A percentile compares a stretch with the other conserved stretches of the same genome.
Evolutionary conservation across 2,888 invertebrate genomes (phyloP).

Genomic region (Malthinus flaveolus): DNA sequence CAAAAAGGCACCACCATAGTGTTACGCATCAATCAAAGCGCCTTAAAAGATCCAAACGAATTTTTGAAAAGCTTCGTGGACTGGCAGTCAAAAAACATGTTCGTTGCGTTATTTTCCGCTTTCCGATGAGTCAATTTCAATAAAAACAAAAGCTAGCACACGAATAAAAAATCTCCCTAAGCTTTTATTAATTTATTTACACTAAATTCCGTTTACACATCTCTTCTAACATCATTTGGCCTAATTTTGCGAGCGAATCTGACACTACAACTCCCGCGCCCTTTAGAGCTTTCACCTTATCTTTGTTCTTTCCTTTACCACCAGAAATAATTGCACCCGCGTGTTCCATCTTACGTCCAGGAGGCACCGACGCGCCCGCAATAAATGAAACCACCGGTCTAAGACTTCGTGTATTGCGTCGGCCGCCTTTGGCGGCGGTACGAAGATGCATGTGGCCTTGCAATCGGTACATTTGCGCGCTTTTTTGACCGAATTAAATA

Average conservation of each 20-base stretch:
- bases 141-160: too few relatives aligned
- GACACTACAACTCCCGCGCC: slow-evolving; percentile 88
- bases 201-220: slow-evolving; percentile 9
- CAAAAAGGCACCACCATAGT: too few relatives aligned
- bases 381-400: slow-evolving; percentile 98
- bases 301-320: slow-evolving; percentile 93
- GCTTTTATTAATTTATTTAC: too few relatives aligned
- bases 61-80: too few relatives aligned
- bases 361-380: slow-evolving; percentile 95
- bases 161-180: too few relatives aligned
- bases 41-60: too few relatives aligned
- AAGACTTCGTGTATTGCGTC: slow-evolving; percentile 71
- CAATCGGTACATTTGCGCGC: slow-evolving; percentile 69
- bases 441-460: slow-evolving; percentile 75
- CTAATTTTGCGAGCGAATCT: slow-evolving; percentile 91
- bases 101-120: too few relatives aligned
- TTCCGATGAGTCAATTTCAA: too few relatives aligned
- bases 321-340: slow-evolving; percentile 99
- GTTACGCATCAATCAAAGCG: too few relatives aligned
- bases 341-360: slow-evolving; percentile 97
- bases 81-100: too few relatives aligned
- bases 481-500: slow-evolving; percentile 59
- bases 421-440: slow-evolving; percentile 74
- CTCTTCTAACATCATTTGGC: slow-evolving; percentile 71
- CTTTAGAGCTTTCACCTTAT: slow-evolving; percentile 90